phyloP scores from a whole-genome alignment of 2,888 invertebrate species.

The Acanthococcus lagerstroemiae region DNA sequence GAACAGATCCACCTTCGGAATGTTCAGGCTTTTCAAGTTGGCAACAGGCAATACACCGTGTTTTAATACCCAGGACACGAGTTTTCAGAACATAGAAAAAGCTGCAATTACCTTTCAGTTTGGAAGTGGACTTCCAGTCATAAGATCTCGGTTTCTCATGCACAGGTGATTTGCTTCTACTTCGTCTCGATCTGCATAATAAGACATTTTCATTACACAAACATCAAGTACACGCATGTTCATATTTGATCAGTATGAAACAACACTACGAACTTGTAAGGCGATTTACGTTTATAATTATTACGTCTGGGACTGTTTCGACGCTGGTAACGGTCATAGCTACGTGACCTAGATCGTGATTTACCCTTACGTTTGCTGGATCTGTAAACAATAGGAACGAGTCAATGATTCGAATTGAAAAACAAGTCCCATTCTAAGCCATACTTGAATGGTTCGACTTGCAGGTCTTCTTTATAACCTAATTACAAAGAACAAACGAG shows the following conservation, averaged over 20 bases:
- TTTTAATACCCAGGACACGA: too few relatives aligned
- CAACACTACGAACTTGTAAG: slow-evolving; percentile 9
- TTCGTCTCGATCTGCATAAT: slow-evolving; percentile 9
- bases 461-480: too few relatives aligned
- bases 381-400: not conserved
- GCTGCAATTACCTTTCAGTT: slow-evolving; percentile 11
- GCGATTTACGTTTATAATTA: slow-evolving; percentile 4
- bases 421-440: too few relatives aligned
- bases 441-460: too few relatives aligned
- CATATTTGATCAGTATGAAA: not conserved
- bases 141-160: slow-evolving; percentile 8
- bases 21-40: not conserved
- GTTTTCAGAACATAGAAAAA: too few relatives aligned
- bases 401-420: not conserved
- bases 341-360: slow-evolving; percentile 22
- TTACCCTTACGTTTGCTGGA: not conserved
- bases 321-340: slow-evolving; percentile 15
- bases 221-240: not conserved
- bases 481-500: too few relatives aligned
- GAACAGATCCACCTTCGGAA: too few relatives aligned
- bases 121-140: slow-evolving; percentile 20
- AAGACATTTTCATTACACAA: too few relatives aligned
- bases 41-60: too few relatives aligned
- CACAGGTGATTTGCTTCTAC: slow-evolving; percentile 13
- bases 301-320: not conserved